Evolutionary conservation across 53 echinoderm and acorn worm genomes (phyloP).

Genomic region (Hippasteria phrygiana): DNA sequence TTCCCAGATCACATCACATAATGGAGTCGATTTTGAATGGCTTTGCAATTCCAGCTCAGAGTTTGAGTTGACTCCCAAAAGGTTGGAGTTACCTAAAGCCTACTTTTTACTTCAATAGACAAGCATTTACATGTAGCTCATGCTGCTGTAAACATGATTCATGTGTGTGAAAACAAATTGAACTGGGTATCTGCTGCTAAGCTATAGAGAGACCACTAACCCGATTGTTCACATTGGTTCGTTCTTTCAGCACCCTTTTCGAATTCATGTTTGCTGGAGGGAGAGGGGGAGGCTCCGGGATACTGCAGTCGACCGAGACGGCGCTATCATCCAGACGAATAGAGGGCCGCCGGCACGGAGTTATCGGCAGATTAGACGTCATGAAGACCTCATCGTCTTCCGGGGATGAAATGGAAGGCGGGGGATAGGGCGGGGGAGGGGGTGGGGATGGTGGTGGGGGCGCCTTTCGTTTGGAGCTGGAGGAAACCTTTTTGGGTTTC

Average conservation of each 20-base stretch:
- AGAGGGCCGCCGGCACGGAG: conserved; percentile 38
- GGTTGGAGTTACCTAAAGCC: too few species aligned
- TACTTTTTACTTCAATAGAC: too few species aligned
- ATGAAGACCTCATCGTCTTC: conserved; percentile 43
- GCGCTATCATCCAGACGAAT: conserved; percentile 9
- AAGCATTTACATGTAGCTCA: too few species aligned
- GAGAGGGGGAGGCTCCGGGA: not conserved
- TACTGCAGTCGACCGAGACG: conserved; percentile 4
- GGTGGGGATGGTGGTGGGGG: conserved; percentile 29
- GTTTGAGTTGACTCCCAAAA: too few species aligned
- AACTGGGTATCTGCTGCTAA: not conserved
- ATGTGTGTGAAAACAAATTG: too few species aligned
- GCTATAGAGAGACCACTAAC: not conserved
- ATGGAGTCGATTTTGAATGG: too few species aligned
- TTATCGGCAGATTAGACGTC: not conserved
- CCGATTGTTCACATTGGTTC: conserved; percentile 4
- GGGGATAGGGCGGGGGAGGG: conserved; percentile 34
- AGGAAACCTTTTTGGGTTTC: conserved; percentile 5
- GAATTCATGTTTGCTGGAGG: not conserved
- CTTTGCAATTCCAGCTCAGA: too few species aligned
- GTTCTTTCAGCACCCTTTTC: not conserved
- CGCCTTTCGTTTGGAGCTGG: not conserved
- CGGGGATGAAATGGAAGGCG: conserved; percentile 5
- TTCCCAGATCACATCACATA: too few species aligned
- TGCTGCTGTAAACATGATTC: not conserved